Conservation (phyloP, 30 jellyfish, hydroid and myxozoan species). For the Sanderia malayensis region DNA sequence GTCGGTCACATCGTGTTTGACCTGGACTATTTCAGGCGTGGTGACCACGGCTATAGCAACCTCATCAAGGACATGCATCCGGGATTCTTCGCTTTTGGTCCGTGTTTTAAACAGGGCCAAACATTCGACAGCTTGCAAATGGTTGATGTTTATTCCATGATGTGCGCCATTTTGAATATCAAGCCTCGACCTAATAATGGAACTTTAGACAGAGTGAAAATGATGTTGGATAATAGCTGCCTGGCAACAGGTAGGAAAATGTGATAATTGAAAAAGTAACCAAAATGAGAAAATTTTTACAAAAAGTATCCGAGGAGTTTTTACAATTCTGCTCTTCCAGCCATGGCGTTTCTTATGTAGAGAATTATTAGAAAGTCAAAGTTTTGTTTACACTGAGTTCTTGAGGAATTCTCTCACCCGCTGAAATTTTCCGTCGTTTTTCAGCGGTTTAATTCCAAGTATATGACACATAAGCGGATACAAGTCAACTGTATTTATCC, state of each 20-base stretch:
- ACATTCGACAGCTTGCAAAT: conserved; percentile 30
- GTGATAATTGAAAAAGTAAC: too few species aligned
- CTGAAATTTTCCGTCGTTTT: conserved; percentile 71
- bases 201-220: conserved; percentile 46
- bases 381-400: too few species aligned
- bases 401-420: conserved; percentile 35
- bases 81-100: conserved; percentile 85
- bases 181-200: conserved; percentile 67
- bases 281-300: too few species aligned
- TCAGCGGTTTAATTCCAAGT: conserved; percentile 62
- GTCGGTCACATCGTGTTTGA: conserved; percentile 20
- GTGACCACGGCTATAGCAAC: conserved; percentile 87
- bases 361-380: too few species aligned
- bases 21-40: conserved; percentile 58
- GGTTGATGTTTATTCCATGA: conserved; percentile 68
- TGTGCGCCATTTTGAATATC: conserved; percentile 68
- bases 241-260: too few species aligned
- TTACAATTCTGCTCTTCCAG: too few species aligned
- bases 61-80: conserved; percentile 70
- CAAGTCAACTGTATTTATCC: conserved; percentile 67
- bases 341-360: too few species aligned
- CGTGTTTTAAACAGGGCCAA: conserved; percentile 52
- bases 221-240: too few species aligned
- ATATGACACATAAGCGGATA: conserved; percentile 73
- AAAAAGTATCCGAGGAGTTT: too few species aligned